phyloP scores from a whole-genome alignment of 1,140 invertebrate genomes.

The Aculops lycopersici region DNA sequence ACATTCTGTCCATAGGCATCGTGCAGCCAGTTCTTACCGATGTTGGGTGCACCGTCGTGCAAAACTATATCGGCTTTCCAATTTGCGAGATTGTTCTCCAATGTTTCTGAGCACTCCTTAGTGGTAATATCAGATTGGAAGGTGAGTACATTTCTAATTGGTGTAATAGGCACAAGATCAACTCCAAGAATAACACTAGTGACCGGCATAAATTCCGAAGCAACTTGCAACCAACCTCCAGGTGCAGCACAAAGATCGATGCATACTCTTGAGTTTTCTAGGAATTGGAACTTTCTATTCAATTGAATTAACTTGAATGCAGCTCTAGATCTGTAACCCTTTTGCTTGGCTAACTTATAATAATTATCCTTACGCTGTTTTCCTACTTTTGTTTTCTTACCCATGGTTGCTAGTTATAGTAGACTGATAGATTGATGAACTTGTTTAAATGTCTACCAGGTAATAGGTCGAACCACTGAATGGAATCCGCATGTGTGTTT shows the following conservation, averaged over 20 bases:
- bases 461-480: too few relatives aligned
- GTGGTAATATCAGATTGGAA: constrained; percentile 84
- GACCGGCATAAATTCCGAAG: constrained; percentile 81
- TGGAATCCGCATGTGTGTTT: too few relatives aligned
- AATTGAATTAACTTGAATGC: constrained; percentile 95
- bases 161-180: constrained; percentile 62
- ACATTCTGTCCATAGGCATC: constrained; percentile 81
- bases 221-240: constrained; percentile 99
- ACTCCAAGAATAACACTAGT: constrained; percentile 76
- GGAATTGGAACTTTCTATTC: constrained; percentile 83
- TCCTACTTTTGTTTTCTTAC: constrained; percentile 82
- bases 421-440: background rate
- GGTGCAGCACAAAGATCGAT: constrained; percentile 95
- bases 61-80: constrained; percentile 89
- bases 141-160: constrained; percentile 45
- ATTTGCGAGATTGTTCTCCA: constrained; percentile 54
- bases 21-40: constrained; percentile 83
- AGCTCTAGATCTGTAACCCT: constrained; percentile 76
- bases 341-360: constrained; percentile 93
- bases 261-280: constrained; percentile 75
- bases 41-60: constrained; percentile 92
- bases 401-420: constrained; percentile 29
- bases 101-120: constrained; percentile 32
- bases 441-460: too few relatives aligned
- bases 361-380: constrained; percentile 92